Conservation (phyloP, 2,888 invertebrate genomes). For the Imbricaverruca yamaguchii region DNA sequence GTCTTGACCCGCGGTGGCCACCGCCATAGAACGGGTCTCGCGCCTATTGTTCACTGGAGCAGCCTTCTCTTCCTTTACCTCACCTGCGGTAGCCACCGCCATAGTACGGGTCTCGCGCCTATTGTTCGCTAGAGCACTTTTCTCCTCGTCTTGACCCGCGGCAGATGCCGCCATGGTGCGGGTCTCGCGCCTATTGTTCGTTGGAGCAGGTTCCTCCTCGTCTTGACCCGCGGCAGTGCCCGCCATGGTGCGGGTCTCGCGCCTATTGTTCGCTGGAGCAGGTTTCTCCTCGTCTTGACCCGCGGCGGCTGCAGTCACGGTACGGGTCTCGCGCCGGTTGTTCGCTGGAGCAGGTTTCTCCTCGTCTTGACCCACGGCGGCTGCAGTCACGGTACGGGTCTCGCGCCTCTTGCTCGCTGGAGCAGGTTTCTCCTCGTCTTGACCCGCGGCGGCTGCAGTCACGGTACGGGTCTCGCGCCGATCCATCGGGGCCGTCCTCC, state of each 20-base stretch:
- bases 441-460: too few relatives aligned
- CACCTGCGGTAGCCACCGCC: background rate
- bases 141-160: background rate
- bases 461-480: too few relatives aligned
- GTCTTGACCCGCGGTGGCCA: too few relatives aligned
- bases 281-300: background rate
- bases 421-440: background rate
- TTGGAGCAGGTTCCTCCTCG: background rate
- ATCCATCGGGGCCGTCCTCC: too few relatives aligned
- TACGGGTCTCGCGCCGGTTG: too few relatives aligned
- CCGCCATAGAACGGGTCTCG: too few relatives aligned
- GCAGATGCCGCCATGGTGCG: background rate
- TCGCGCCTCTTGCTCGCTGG: background rate
- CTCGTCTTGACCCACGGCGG: background rate
- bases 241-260: background rate
- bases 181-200: background rate
- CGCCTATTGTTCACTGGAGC: too few relatives aligned
- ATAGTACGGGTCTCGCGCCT: background rate
- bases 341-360: background rate
- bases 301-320: background rate
- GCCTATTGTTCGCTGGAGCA: background rate
- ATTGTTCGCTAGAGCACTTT: background rate
- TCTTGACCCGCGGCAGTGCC: background rate
- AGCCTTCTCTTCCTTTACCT: too few relatives aligned
- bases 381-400: background rate